phyloP scores from a whole-genome alignment of 2,797 vertebrate genomes.

The Fistularia tabacaria region DNA sequence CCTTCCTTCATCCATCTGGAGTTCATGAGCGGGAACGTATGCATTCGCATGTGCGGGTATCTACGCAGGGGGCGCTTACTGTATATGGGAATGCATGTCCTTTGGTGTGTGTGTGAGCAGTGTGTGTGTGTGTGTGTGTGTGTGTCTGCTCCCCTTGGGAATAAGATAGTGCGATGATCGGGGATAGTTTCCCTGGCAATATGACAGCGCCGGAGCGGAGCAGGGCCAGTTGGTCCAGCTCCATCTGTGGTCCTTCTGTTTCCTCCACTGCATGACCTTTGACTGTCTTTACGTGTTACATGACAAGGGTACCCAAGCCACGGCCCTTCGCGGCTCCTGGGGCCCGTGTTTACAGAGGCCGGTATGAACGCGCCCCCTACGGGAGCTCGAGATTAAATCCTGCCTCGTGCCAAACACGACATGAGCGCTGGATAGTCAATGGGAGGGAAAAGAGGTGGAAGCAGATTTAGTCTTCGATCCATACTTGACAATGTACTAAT shows the following conservation, averaged over 20 bases:
- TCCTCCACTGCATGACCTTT: conserved; percentile 65
- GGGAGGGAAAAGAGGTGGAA: conserved; percentile 6
- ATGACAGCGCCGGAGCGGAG: conserved; percentile 62
- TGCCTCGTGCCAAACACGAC: conserved; percentile 30
- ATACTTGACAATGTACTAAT: conserved; percentile 53
- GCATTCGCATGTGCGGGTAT: conserved; percentile 2
- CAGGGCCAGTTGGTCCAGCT: conserved; percentile 46
- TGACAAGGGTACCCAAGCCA: conserved; percentile 60
- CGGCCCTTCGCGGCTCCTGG: no score
- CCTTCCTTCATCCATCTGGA: conserved; percentile 31
- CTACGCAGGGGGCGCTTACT: no score
- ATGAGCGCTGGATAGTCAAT: conserved; percentile 10
- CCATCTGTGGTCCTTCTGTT: conserved; percentile 76
- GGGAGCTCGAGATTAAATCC: conserved; percentile 25
- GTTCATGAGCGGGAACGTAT: conserved; percentile 7
- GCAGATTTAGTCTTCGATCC: conserved; percentile 36
- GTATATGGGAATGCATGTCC: neutral
- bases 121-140: conserved; percentile 1
- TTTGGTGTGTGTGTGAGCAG: conserved; percentile 17
- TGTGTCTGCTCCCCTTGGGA: conserved; percentile 21
- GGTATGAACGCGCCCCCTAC: conserved; percentile 16
- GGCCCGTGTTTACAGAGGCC: no score
- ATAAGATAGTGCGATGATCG: conserved; percentile 22
- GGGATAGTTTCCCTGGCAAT: conserved; percentile 35
- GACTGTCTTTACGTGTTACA: conserved; percentile 74